Base-by-base conservation (phyloP, 2,888 invertebrate species). In the Gryllus longicercus region DNA sequence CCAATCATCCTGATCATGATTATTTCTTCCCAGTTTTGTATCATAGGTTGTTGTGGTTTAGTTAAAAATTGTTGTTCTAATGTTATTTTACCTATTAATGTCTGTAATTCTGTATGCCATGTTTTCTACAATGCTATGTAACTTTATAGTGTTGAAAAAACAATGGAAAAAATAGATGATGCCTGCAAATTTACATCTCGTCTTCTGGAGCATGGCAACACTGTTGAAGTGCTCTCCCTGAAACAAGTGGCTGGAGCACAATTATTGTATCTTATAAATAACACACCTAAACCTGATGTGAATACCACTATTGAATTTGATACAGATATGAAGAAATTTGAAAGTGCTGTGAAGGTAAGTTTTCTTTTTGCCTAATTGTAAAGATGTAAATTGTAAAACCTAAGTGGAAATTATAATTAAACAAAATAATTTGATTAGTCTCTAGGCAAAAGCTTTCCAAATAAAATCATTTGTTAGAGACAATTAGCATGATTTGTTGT, bases 161-260 rank as follows among this genome's bases (percentile, higher is more conserved):
- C 93, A 8, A 93, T 94, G 82, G 94, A 93, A 82, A 93, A 94
- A 84, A 93, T 97, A 82, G 95, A 96, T 85, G 94, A 95, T 85
- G 96, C 96, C 14, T 94, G 94, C 85, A 93, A 93, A 84, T 97
- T 96, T 86, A 93, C 96, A 0, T 91, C 93, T 21, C 91, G 95
- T 83, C 90, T 97, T 77, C 88, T 96, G 81, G 93, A 94, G 83
- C 92, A 94, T 85, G 96, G 96, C 50, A 96, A 95, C 86, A 93
- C 94, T 50, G 91, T 93, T 10, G 96, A 96, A 88, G 93, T 96
- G 84, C 91, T 96, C 83, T 92, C 95, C 86, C 89, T 97, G 86
- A 94, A 95, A 87, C 93, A 94, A 85, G 89, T 93, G 25, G 94
- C 96, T 38, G 90, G 92, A 76, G 90, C 92, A 23, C 96, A 96